Base-by-base conservation (phyloP, 2,113 vertebrate species). In the Oplegnathus fasciatus region DNA sequence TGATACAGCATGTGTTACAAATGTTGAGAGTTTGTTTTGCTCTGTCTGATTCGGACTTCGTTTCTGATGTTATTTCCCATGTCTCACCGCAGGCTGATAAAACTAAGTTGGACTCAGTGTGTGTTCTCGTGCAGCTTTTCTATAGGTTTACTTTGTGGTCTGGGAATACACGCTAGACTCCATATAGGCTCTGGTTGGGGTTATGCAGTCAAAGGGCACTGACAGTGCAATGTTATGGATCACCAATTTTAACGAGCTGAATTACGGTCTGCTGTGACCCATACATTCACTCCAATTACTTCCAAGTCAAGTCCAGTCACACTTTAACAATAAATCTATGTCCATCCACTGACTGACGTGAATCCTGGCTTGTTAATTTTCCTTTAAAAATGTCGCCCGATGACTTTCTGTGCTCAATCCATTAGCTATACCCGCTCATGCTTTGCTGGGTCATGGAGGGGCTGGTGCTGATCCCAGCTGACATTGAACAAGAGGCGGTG, bases 241-340 rank as follows among this genome's bases (percentile, higher is more conserved):
- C 78, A 83, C 44, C 65, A 72, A 72, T 71, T 84, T 87, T 86
- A 86, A 86, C 82, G 73, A 75, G 87, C 50, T 84, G 76, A 90
- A 89, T 82, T 85, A 86, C 65, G 65, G 79, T 80, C 84, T 28
- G 70, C 79, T 60, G 44, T 82, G 73, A 87, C 88, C 80, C 78
- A 55, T 61, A 62, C 84, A 86, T 81, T 78, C 70, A 58, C 82
- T 80, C 74, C 78, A 85, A 89, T 92, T 90, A 87, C 62, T 55
- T 44, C 61, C 40, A 54, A 79, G 79, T 91, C 84, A 79, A 64
- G 72, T 80, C 65, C 66, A 65, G 82, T 70, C 57, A 78, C 65
- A 78, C 57, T 81, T 75, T 13, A 62, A 84, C 80, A 73, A 79
- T 91, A 88, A 86, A 92, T 88, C 82, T 17, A 75, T 68, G 65